Conservation (phyloP, 2,113 vertebrate genomes). For the Chaetops frenatus region DNA sequence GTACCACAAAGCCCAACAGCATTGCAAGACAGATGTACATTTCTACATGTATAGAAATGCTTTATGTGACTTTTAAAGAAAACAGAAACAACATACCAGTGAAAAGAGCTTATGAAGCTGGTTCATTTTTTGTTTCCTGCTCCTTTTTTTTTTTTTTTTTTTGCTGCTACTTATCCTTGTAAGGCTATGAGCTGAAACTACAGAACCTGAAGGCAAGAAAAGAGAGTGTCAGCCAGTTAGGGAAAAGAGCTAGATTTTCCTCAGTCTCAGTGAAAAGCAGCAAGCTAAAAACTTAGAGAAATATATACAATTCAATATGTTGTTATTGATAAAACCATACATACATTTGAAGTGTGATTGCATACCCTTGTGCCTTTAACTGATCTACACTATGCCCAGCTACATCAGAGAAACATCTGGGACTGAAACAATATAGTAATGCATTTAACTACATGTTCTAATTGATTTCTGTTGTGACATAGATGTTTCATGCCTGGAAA, state of each 20-base stretch:
- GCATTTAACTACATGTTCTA: background rate
- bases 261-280: background rate
- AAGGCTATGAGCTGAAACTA: background rate
- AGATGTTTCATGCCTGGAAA: background rate
- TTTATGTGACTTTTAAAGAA: background rate
- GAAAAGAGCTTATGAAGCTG: background rate
- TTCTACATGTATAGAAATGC: background rate
- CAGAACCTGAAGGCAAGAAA: background rate
- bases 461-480: background rate
- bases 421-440: background rate
- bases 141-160: fast-evolving
- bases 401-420: background rate
- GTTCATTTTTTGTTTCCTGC: background rate
- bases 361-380: background rate
- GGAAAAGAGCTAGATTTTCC: background rate
- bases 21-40: background rate
- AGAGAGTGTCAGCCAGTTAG: background rate
- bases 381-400: background rate
- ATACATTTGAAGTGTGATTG: background rate
- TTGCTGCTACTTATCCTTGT: background rate
- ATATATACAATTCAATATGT: background rate
- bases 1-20: background rate
- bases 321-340: background rate
- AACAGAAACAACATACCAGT: background rate
- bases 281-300: background rate